Conservation (phyloP, 2,888 invertebrate species). For the Cerastis rubricosa region DNA sequence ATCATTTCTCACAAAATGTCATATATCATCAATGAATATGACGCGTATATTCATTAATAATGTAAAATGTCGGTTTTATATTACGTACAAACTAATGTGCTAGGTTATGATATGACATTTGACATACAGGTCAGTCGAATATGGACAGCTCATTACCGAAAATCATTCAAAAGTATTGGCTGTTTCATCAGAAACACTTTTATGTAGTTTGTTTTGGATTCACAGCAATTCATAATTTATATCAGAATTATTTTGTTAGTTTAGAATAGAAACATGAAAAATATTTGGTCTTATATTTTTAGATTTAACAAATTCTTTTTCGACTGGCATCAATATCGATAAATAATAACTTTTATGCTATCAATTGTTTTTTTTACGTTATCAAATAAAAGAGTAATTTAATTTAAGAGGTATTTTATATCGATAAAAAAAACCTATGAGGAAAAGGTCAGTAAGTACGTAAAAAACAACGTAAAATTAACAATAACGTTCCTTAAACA, state of each 20-base stretch:
- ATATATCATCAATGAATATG: neutral
- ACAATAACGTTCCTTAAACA: conserved; percentile 55
- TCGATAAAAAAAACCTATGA: conserved; percentile 8
- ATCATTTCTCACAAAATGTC: too few relatives aligned
- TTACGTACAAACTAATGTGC: neutral
- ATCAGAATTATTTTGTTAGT: neutral
- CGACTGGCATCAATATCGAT: neutral
- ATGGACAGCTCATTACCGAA: conserved; percentile 38
- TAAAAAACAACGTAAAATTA: conserved; percentile 15
- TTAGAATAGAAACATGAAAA: neutral
- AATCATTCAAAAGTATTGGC: conserved; percentile 16
- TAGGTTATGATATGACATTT: neutral
- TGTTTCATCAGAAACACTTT: neutral
- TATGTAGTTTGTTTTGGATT: conserved; percentile 3
- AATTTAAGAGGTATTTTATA: neutral
- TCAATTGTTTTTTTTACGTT: too few relatives aligned
- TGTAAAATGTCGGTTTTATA: conserved; percentile 2
- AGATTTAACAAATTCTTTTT: neutral
- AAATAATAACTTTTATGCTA: neutral
- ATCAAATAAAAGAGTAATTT: neutral
- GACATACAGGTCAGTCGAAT: conserved; percentile 31
- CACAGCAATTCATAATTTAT: neutral
- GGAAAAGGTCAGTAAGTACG: conserved; percentile 8
- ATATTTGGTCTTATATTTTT: neutral
- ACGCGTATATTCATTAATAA: conserved; percentile 19